Percentiles rank a stretch among this genome's conserved stretches.
phyloP scores from a whole-genome alignment of 2,888 invertebrate genomes.

The Lepas anatifera region DNA sequence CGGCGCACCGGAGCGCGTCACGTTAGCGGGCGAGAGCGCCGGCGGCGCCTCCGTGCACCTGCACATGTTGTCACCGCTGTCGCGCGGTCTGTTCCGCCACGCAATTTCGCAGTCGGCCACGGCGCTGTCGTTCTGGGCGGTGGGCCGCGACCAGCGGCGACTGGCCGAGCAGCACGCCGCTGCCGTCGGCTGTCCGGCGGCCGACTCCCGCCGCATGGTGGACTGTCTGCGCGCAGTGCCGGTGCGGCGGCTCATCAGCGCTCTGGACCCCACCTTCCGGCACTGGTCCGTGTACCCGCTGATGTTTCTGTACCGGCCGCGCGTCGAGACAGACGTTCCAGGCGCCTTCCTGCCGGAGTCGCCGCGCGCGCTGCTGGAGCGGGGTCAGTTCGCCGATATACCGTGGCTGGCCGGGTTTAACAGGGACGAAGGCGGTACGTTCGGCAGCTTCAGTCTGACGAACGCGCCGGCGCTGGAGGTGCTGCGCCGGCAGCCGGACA shows the following conservation, averaged over 20 bases:
- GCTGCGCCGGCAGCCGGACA: background rate
- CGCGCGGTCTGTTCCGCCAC: conserved; percentile 15
- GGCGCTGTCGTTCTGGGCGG: conserved; percentile 11
- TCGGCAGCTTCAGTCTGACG: background rate
- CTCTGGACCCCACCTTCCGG: conserved; percentile 51
- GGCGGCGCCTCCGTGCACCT: conserved; percentile 16
- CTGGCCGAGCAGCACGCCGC: conserved; percentile 66
- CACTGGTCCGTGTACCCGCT: conserved; percentile 6
- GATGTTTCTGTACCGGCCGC: conserved; percentile 3
- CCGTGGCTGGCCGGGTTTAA: conserved; percentile 7
- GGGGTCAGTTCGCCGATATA: background rate
- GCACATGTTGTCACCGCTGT: conserved; percentile 18
- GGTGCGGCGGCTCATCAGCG: conserved; percentile 70
- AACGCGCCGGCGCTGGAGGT: conserved; percentile 5
- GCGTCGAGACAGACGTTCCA: background rate
- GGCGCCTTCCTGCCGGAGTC: conserved; percentile 14
- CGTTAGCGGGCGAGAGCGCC: conserved; percentile 17
- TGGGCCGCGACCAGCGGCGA: conserved; percentile 37
- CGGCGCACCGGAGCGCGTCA: conserved; percentile 16
- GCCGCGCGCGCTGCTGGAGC: conserved; percentile 11
- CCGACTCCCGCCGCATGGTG: conserved; percentile 47
- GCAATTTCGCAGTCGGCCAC: conserved; percentile 15
- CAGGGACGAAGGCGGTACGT: conserved; percentile 12
- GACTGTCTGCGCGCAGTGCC: conserved; percentile 83
- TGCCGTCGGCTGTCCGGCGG: conserved; percentile 28